Percentiles rank a stretch among this genome's conserved stretches.
These are phyloP conservation scores for Drosophila tropicalis DNA, from an alignment of 1,140 invertebrate genomes.

Conservation along the genomic window DNA sequence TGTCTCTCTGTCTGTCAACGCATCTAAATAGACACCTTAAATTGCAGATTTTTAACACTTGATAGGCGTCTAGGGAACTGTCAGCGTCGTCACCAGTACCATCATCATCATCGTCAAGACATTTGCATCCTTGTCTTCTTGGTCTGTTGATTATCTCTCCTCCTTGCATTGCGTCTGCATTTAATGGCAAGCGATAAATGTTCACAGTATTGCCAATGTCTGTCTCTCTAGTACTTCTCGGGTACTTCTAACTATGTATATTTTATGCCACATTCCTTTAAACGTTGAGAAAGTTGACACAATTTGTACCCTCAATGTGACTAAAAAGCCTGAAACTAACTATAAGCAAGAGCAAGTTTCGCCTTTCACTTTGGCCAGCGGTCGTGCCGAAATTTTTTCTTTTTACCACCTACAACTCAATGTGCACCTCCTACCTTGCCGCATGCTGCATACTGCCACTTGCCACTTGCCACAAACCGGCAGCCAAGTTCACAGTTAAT, in stretches of 20 bases:
- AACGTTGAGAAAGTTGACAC: slow-evolving; percentile 71
- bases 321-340: slow-evolving; percentile 58
- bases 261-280: slow-evolving; percentile 52
- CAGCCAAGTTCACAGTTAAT: slow-evolving; percentile 41
- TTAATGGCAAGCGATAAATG: slow-evolving; percentile 69
- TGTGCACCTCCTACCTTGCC: slow-evolving; percentile 62
- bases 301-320: slow-evolving; percentile 53
- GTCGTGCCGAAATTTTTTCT: slow-evolving; percentile 27
- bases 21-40: slow-evolving; percentile 64
- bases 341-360: slow-evolving; percentile 41
- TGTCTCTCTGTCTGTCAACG: slow-evolving; percentile 41
- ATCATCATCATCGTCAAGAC: slow-evolving; percentile 23
- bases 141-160: slow-evolving; percentile 62
- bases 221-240: not conserved
- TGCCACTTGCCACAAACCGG: slow-evolving; percentile 29
- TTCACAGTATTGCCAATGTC: slow-evolving; percentile 31
- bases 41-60: slow-evolving; percentile 60
- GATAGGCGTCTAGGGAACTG: slow-evolving; percentile 30
- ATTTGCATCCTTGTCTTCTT: slow-evolving; percentile 31
- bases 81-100: not conserved
- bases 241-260: slow-evolving; percentile 38
- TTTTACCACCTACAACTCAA: not conserved
- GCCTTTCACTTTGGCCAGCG: slow-evolving; percentile 66
- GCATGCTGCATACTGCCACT: slow-evolving; percentile 46
- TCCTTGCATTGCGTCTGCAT: slow-evolving; percentile 54